These are phyloP conservation scores for Mesorhabditis spiculigera DNA, from an alignment of 2,888 invertebrate species.

Conservation along the genomic window DNA sequence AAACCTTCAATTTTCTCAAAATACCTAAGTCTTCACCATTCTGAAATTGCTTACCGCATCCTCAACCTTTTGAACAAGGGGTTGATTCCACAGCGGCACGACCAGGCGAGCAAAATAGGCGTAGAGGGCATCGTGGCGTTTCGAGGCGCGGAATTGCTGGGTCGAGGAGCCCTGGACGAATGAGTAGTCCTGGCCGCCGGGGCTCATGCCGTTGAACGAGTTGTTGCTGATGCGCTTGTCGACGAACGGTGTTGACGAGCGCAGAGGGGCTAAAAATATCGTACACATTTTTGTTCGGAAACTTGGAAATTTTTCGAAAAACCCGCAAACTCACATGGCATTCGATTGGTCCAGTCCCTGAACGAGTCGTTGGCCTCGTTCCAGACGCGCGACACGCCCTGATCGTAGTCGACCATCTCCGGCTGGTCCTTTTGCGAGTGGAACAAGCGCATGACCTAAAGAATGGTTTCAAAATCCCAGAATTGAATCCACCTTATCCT, in stretches of 20 bases:
- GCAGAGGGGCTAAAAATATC: conserved; percentile 29
- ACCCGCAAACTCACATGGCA: conserved; percentile 19
- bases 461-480: background rate
- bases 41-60: conserved; percentile 17
- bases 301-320: background rate
- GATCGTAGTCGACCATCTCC: conserved; percentile 12
- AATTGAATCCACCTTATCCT: conserved; percentile 12
- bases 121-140: conserved; percentile 89
- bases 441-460: conserved; percentile 11
- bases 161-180: background rate
- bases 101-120: conserved; percentile 83
- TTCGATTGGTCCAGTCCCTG: conserved; percentile 30
- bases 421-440: conserved; percentile 12
- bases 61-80: conserved; percentile 21
- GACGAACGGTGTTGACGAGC: conserved; percentile 32
- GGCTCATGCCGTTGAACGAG: background rate
- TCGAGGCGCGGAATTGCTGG: conserved; percentile 64
- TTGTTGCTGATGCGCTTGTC: background rate
- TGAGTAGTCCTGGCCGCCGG: background rate
- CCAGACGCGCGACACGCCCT: background rate
- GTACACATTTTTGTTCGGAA: conserved; percentile 7
- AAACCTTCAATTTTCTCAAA: background rate
- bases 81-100: conserved; percentile 75
- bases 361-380: conserved; percentile 1
- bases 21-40: background rate